Percentiles rank a stretch among this genome's conserved stretches.
Conservation (phyloP, 2,113 vertebrate species). For the Laticauda colubrina region DNA sequence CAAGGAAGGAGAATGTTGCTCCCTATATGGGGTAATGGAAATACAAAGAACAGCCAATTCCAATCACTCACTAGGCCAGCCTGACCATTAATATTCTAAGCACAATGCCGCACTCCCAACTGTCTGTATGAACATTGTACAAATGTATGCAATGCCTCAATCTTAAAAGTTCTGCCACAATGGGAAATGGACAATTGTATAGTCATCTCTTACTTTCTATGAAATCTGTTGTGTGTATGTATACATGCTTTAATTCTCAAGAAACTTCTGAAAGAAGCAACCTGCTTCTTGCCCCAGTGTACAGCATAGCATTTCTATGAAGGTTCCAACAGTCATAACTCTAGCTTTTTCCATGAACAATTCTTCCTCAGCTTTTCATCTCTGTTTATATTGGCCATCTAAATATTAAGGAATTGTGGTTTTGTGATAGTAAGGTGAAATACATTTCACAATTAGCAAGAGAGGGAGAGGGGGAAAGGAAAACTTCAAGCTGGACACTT, state of each 20-base stretch:
- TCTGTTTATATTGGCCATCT: background rate
- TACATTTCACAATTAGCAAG: background rate
- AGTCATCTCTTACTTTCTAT: background rate
- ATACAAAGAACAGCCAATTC: constrained; percentile 74
- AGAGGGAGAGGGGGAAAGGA: background rate
- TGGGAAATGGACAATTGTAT: background rate
- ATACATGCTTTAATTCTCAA: background rate
- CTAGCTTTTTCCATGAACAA: background rate
- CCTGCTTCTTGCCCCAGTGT: background rate
- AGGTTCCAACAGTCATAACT: background rate
- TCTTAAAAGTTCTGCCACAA: constrained; percentile 61
- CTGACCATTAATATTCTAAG: constrained; percentile 83
- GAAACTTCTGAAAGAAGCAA: background rate
- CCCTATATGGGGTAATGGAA: constrained; percentile 74
- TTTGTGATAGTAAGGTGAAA: background rate
- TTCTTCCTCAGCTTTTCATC: background rate
- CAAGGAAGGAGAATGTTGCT: constrained; percentile 37
- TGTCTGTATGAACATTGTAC: constrained; percentile 51
- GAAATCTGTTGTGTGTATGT: background rate
- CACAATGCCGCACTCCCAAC: constrained; percentile 60
- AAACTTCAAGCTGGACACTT: background rate
- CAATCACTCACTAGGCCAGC: constrained; percentile 77
- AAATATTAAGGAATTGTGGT: background rate
- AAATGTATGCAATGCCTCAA: constrained; percentile 52
- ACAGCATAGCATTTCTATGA: background rate